Evolutionary conservation across 2,113 vertebrate genomes (phyloP).

Genomic region (Paramisgurnus dabryanus): DNA sequence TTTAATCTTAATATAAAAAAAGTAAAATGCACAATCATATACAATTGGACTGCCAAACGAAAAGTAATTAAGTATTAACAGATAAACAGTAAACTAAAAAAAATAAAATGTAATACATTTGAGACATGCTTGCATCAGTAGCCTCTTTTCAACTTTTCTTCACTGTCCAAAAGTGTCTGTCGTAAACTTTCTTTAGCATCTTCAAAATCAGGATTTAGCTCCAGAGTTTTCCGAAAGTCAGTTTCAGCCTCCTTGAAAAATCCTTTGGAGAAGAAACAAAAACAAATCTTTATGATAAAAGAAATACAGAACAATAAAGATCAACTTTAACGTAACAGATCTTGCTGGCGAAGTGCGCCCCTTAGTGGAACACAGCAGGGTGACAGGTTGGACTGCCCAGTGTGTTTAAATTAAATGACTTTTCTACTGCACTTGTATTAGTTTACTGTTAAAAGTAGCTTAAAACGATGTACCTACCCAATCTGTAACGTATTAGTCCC

Average conservation of each 20-base stretch:
- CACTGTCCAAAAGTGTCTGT: slow-evolving; percentile 85
- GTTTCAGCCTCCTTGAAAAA: slow-evolving; percentile 86
- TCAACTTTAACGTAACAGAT: no score
- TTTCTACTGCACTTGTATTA: no score
- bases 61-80: neutral
- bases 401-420: no score
- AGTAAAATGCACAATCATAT: no score
- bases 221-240: slow-evolving; percentile 87
- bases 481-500: slow-evolving; percentile 86
- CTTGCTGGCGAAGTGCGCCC: neutral
- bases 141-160: slow-evolving; percentile 79
- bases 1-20: no score
- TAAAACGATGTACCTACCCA: slow-evolving; percentile 76
- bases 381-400: neutral
- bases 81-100: neutral
- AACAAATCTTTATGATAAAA: neutral
- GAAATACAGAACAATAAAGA: no score
- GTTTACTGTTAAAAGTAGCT: no score
- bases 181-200: slow-evolving; percentile 87
- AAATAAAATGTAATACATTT: no score
- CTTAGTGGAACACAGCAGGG: neutral
- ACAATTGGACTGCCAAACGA: neutral
- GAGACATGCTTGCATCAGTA: slow-evolving; percentile 62
- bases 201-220: slow-evolving; percentile 87
- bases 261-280: slow-evolving; percentile 68